phyloP scores from a whole-genome alignment of 2,888 invertebrate genomes.

The Lasioglossum figueresi region DNA sequence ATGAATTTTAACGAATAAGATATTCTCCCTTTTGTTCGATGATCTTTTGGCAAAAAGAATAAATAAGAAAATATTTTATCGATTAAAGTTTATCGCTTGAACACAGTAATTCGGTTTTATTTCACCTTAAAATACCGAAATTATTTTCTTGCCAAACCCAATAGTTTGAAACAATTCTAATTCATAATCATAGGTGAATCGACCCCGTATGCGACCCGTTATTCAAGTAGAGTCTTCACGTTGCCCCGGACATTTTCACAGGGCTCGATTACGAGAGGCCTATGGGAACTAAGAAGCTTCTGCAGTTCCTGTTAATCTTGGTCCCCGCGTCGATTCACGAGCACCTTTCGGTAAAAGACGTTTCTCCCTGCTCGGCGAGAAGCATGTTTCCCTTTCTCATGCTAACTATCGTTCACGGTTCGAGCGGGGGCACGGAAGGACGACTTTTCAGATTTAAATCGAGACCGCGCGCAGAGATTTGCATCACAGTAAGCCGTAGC shows the following conservation, averaged over 20 bases:
- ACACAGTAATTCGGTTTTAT: too few relatives aligned
- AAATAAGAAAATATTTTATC: too few relatives aligned
- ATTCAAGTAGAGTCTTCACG: neutral
- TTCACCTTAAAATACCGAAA: too few relatives aligned
- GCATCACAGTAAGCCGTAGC: conserved; percentile 68
- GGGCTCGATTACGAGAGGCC: neutral
- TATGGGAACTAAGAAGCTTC: conserved; percentile 18
- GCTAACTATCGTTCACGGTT: conserved; percentile 62
- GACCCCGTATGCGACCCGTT: neutral
- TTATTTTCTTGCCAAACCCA: too few relatives aligned
- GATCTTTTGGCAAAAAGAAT: too few relatives aligned
- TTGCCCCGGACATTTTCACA: neutral
- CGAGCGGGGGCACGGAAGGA: conserved; percentile 54
- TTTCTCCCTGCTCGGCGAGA: conserved; percentile 34
- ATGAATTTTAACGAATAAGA: too few relatives aligned
- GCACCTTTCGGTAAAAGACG: conserved; percentile 40
- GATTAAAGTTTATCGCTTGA: too few relatives aligned
- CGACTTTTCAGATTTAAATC: conserved; percentile 74
- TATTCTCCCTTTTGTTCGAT: too few relatives aligned
- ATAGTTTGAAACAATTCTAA: too few relatives aligned
- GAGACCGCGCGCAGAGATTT: conserved; percentile 62
- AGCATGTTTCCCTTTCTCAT: conserved; percentile 65
- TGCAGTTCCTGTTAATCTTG: conserved; percentile 8
- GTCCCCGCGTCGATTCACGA: conserved; percentile 38
- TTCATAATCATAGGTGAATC: too few relatives aligned